phyloP scores from a whole-genome alignment of 53 echinoderm and acorn worm species.

The Paelopatides confundens region DNA sequence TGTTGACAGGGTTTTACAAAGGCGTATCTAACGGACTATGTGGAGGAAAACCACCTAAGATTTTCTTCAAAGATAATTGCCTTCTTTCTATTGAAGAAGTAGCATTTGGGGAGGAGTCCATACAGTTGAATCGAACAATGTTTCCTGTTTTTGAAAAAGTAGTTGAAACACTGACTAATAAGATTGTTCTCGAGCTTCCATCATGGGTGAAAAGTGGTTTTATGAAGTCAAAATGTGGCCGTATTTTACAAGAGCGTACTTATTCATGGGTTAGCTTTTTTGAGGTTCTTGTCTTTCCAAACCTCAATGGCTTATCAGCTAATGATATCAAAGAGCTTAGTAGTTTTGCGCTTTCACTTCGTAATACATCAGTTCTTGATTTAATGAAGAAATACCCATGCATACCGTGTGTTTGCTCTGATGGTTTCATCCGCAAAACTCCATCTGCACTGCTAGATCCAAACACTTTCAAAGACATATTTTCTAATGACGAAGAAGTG shows the following conservation, averaged over 20 bases:
- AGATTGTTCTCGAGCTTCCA: constrained; percentile 31
- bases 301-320: background rate
- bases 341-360: background rate
- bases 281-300: constrained; percentile 48
- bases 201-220: constrained; percentile 41
- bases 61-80: background rate
- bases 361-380: background rate
- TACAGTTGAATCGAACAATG: background rate
- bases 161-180: background rate
- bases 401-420: constrained; percentile 17
- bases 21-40: constrained; percentile 27
- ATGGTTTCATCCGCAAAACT: background rate
- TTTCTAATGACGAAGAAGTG: constrained; percentile 5
- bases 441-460: constrained; percentile 6
- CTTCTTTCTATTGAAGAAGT: background rate
- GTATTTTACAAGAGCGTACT: background rate
- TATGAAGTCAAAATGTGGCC: background rate
- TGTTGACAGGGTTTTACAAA: constrained; percentile 58
- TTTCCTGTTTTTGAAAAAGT: constrained; percentile 14
- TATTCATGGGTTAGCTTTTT: constrained; percentile 51
- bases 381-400: constrained; percentile 41
- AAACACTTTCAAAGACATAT: background rate
- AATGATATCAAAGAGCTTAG: constrained; percentile 10
- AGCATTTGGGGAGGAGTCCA: background rate
- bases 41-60: background rate